Conservation (phyloP, 2,113 vertebrate genomes). For the Phylloscopus whistleri region DNA sequence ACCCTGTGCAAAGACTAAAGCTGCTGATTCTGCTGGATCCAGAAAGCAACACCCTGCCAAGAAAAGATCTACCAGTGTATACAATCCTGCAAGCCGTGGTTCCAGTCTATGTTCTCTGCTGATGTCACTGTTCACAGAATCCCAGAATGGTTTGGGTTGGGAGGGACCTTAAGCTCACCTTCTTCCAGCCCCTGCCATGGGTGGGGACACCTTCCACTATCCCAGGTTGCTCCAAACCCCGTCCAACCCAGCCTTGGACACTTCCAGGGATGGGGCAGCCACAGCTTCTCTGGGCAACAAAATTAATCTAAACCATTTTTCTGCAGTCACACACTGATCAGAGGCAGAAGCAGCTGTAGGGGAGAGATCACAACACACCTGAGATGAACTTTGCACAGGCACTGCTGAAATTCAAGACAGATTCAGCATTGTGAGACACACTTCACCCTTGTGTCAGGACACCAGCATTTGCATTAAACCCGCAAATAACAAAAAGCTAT, state of each 20-base stretch:
- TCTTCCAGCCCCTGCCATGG: accelerated
- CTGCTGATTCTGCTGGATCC: not conserved
- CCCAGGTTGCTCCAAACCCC: not conserved
- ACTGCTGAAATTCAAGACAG: not conserved
- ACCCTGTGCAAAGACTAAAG: not conserved
- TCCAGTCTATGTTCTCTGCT: not conserved
- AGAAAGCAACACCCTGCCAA: not conserved
- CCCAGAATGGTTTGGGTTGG: not conserved
- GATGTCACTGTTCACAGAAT: not conserved
- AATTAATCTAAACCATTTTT: not conserved
- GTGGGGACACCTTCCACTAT: not conserved
- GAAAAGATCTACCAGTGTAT: not conserved
- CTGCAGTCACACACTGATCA: not conserved
- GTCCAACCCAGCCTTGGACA: not conserved
- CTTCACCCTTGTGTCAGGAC: constrained; percentile 30
- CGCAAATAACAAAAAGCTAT: not conserved
- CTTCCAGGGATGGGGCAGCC: not conserved
- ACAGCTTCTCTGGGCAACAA: not conserved
- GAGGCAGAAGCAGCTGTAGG: not conserved
- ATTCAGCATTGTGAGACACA: not conserved
- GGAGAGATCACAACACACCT: not conserved
- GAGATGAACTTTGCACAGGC: not conserved
- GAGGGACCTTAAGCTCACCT: not conserved
- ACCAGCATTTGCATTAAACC: not conserved
- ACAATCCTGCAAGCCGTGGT: not conserved